These are phyloP conservation scores for Novumbra hubbsi DNA, from an alignment of 2,797 vertebrate species.

Conservation along the genomic window DNA sequence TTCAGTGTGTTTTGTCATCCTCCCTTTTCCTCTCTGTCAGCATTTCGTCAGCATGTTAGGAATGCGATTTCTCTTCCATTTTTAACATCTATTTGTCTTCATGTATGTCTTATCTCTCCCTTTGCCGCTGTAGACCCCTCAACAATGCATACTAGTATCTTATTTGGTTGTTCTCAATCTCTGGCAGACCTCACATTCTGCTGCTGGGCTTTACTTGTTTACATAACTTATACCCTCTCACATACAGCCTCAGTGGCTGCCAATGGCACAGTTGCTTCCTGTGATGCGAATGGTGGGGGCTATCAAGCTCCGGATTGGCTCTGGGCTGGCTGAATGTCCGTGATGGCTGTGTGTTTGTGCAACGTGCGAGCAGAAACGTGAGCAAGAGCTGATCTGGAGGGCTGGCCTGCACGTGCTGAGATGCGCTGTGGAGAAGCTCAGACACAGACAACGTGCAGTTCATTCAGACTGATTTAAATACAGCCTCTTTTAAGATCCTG, in stretches of 20 bases:
- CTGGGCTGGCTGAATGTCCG: slow-evolving; percentile 3
- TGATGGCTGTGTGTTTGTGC: slow-evolving; percentile 42
- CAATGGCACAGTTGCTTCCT: slow-evolving; percentile 31
- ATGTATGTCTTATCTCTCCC: no score
- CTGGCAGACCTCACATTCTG: slow-evolving; percentile 7
- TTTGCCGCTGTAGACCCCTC: background rate
- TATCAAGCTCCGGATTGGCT: slow-evolving; percentile 44
- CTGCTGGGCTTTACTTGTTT: slow-evolving; percentile 53
- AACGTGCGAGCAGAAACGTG: slow-evolving; percentile 59
- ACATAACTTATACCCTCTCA: slow-evolving; percentile 57
- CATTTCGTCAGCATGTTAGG: slow-evolving; percentile 41
- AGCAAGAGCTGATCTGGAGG: slow-evolving; percentile 17
- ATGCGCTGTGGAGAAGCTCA: slow-evolving; percentile 20
- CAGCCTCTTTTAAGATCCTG: background rate
- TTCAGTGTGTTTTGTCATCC: slow-evolving; percentile 18
- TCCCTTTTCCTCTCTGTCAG: slow-evolving; percentile 28
- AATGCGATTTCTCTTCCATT: background rate
- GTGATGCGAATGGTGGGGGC: slow-evolving; percentile 34
- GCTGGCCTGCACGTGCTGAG: slow-evolving; percentile 48
- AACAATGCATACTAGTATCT: slow-evolving; percentile 1
- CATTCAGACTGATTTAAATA: slow-evolving; percentile 17
- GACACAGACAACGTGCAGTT: slow-evolving; percentile 14
- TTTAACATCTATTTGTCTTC: no score
- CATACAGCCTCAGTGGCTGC: slow-evolving; percentile 27
- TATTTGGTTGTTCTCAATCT: slow-evolving; percentile 41